phyloP scores from a whole-genome alignment of 2,113 vertebrate genomes.

The Boleophthalmus pectinirostris region DNA sequence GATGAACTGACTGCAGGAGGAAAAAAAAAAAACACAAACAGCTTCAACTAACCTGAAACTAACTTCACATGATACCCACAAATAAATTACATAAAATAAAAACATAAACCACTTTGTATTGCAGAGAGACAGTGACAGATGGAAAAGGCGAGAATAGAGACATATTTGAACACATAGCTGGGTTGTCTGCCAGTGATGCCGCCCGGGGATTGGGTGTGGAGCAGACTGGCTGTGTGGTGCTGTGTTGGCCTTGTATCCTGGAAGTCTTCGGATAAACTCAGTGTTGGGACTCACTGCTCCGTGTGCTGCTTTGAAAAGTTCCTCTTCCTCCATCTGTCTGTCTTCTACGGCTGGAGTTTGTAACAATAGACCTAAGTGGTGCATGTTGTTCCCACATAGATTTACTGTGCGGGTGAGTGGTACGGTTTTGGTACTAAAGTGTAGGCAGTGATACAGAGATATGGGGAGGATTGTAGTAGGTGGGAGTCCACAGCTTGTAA shows the following conservation, averaged over 20 bases:
- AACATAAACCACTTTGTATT: conserved; percentile 16
- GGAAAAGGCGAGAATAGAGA: conserved; percentile 12
- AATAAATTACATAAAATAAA: conserved; percentile 30
- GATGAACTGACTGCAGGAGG: background rate
- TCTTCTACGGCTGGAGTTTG: conserved; percentile 40
- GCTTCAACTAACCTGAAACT: conserved; percentile 3
- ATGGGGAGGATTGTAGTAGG: background rate
- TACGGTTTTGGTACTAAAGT: background rate
- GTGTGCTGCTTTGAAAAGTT: conserved; percentile 32
- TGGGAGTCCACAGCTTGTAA: background rate
- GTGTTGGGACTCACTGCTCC: conserved; percentile 36
- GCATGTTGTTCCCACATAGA: conserved; percentile 12
- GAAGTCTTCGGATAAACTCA: conserved; percentile 43
- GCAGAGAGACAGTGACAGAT: conserved; percentile 21
- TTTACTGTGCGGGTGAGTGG: background rate
- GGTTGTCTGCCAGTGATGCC: conserved; percentile 34
- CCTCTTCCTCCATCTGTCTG: conserved; percentile 50
- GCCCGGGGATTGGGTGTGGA: conserved; percentile 56
- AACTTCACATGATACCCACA: conserved; percentile 7
- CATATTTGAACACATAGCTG: background rate
- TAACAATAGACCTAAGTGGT: conserved; percentile 1
- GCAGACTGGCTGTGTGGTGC: conserved; percentile 45
- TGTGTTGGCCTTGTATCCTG: conserved; percentile 41
- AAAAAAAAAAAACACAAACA: conserved; percentile 3
- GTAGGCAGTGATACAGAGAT: background rate